Evolutionary conservation across 2,113 vertebrate genomes (phyloP).

Genomic region (Eonycteris spelaea): DNA sequence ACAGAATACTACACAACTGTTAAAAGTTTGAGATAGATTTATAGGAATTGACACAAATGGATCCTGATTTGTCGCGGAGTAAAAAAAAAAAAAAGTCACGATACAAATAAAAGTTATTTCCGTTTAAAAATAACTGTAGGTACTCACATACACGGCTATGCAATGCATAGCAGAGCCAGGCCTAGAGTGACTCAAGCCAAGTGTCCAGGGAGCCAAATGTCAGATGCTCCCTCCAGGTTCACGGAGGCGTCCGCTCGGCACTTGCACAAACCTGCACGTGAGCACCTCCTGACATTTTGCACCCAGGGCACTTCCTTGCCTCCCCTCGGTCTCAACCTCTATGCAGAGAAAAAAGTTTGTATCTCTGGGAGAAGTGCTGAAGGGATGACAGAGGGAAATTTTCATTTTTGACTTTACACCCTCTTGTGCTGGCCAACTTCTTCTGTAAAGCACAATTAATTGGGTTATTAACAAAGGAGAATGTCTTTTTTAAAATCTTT

Average conservation of each 20-base stretch:
- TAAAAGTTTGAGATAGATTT: background rate
- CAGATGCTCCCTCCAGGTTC: background rate
- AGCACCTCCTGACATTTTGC: background rate
- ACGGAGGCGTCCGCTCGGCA: background rate
- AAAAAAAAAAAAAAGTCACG: background rate
- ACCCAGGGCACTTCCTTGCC: background rate
- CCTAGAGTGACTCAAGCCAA: background rate
- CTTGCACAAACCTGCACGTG: background rate
- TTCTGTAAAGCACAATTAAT: background rate
- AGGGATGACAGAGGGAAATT: background rate
- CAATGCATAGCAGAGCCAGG: background rate
- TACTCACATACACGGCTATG: background rate
- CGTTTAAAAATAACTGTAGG: background rate
- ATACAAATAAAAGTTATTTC: background rate
- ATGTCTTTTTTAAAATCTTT: background rate
- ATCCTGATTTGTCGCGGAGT: background rate
- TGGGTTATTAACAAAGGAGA: background rate
- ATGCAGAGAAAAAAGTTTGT: background rate
- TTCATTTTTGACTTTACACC: background rate
- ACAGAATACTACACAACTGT: background rate
- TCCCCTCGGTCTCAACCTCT: background rate
- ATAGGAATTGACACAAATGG: background rate
- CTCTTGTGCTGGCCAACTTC: background rate
- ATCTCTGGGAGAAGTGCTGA: background rate
- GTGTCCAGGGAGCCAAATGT: background rate